phyloP scores from a whole-genome alignment of 2,797 vertebrate species.

The Anguilla anguilla region DNA sequence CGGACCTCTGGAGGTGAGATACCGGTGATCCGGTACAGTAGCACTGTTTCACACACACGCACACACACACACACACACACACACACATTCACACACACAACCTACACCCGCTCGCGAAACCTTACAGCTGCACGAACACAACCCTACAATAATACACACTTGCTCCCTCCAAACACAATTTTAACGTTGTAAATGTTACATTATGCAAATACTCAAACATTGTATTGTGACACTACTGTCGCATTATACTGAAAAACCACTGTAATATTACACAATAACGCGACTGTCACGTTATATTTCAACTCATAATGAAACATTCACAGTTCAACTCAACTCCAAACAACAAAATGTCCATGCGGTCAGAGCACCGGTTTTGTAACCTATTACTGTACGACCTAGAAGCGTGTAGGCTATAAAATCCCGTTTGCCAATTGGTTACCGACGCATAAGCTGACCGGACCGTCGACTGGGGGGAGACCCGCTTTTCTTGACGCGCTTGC shows the following conservation, averaged over 20 bases:
- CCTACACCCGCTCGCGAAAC: no score
- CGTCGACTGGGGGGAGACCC: neutral
- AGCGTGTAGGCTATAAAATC: neutral
- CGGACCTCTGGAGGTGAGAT: conserved; percentile 82
- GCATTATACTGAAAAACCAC: no score
- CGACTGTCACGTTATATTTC: no score
- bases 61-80: no score
- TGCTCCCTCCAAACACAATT: no score
- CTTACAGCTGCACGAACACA: no score
- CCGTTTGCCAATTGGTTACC: neutral
- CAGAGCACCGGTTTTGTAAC: neutral
- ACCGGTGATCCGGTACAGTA: neutral
- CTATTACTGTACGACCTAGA: neutral
- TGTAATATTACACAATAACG: no score
- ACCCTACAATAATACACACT: no score
- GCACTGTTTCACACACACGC: neutral
- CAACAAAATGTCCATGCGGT: neutral
- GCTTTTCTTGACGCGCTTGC: neutral
- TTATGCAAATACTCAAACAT: neutral
- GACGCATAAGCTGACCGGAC: neutral
- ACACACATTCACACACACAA: neutral
- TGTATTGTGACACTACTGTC: neutral
- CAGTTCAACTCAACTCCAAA: neutral
- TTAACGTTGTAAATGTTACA: neutral
- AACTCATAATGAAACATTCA: neutral